Base-by-base conservation (phyloP, 2,797 vertebrate genomes). In the Scleropages formosus region DNA sequence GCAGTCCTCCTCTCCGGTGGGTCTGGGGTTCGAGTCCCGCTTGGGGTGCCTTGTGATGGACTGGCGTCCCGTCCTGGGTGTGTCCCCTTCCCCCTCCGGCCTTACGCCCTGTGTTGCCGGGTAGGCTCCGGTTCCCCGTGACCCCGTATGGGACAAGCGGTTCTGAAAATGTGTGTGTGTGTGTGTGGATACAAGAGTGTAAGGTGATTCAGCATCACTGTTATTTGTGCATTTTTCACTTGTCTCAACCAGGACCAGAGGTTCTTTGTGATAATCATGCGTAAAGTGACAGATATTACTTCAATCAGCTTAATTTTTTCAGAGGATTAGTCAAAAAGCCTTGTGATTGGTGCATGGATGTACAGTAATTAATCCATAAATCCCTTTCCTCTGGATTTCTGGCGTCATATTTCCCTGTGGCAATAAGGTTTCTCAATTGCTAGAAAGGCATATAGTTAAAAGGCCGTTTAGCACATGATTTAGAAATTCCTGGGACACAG, bases 401-500 rank as follows among this genome's bases (percentile, higher is more conserved):
- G 10, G 26, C 64, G 0, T 20, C 22, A 51, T 26, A 67, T 46
- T 60, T 44, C 27, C 31, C 73, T 8, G 15, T 20, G 20, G 26
- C 26, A 31, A 51, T 59, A 44, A n/a, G 20, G 4, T 16, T 46
- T 20, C 51, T 13, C 26, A 13, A 11, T 74, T 65, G 18, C 16
- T 62, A 74, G 72, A 65, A 44, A 18, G 15, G 20, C 16, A 24
- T 73, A 46, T 24, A 15, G 49, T 62, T 49, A 51, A 46, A 11
- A 47, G 10, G 1, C 15, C 66, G 26, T 75, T 67, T 16, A 22
- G 8, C 11, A 6, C 71, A 13, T 46, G 20, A 66, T 46, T 31
- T 75, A n/a, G 63, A 46, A 67, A 59, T 59, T 67, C 64, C 20
- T 59, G 12, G 16, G 46, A 47, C 65, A 49, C 59, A 8, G 51